Base-by-base conservation (phyloP, 1,140 invertebrate genomes). In the Drosophila bocqueti region DNA sequence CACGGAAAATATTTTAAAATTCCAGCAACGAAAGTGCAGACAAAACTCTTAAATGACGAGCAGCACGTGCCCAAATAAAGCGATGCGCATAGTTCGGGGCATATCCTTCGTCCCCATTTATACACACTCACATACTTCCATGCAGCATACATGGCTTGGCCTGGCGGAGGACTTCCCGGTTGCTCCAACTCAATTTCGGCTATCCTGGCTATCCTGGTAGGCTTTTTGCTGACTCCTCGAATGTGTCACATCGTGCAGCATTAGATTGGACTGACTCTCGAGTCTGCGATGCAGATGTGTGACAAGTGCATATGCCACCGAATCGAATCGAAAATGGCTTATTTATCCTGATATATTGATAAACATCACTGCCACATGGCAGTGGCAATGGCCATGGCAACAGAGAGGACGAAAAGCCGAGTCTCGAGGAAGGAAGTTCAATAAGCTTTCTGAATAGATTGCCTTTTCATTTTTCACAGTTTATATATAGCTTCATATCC, bases 41-140 rank as follows among this genome's bases (percentile, higher is more conserved):
- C 81, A 90, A 90, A 90, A 90, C 82, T 90, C 86, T 91, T 90
- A 90, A 90, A 91, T 90, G 85, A 90, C 85, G 85, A 90, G 85
- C 79, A 85, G 85, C 85, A 90, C 85, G 85, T 90, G 85, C 86
- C 76, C 81, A 82, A 90, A 90, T 82, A 82, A 85, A 80, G 81
- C 83, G 85, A 71, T 58, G 64, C 79, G 81, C 68, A 73, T 83
- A 76, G 67, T 78, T 62, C 67, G 55, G 57, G 74, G 75, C 55
- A 47, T 24, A 21, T 47, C 50, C 42, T 61, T 62, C 18, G 52
- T 40, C 54, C 52, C 36, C 36, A 57, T 57, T 57, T 40, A 55
- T 16, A 55, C 36, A 57, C 24, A n/a, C 46, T 16, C 15, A 29
- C 26, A 29, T n/a, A 5, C 8, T 7, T 21, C 10, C 18, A 13